These are phyloP conservation scores for Lepidocolaptes lacrymiger DNA, from an alignment of 2,797 vertebrate genomes.

Conservation along the genomic window DNA sequence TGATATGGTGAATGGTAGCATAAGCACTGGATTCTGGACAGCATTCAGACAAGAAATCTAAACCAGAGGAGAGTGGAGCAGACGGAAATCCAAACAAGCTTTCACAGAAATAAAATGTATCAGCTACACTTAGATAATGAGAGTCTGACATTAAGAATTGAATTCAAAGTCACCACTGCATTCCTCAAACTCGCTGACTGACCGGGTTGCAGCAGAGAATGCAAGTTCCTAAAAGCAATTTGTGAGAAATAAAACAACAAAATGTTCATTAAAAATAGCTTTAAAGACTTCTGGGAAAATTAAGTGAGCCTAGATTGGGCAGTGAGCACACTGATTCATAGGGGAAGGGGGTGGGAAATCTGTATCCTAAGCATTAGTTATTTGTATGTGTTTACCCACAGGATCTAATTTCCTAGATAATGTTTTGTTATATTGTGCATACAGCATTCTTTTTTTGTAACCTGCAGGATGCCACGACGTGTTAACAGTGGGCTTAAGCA, in stretches of 20 bases:
- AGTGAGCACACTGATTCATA: background rate
- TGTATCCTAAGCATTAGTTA: background rate
- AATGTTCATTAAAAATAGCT: background rate
- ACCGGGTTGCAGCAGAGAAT: background rate
- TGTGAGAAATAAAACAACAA: background rate
- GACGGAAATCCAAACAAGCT: constrained; percentile 52
- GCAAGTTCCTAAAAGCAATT: background rate
- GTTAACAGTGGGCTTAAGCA: background rate
- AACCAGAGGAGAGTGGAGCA: constrained; percentile 37
- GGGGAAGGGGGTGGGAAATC: background rate
- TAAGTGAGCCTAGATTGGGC: background rate
- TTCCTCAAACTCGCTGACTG: constrained; percentile 1
- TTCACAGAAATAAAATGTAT: constrained; percentile 45
- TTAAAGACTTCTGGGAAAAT: background rate
- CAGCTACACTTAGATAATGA: constrained; percentile 19
- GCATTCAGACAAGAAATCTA: constrained; percentile 49
- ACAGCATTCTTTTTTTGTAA: background rate
- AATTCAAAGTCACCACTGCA: background rate
- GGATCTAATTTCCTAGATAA: background rate
- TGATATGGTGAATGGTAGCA: constrained; percentile 51
- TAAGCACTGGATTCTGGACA: constrained; percentile 53
- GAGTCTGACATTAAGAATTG: constrained; percentile 21
- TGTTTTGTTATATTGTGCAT: background rate
- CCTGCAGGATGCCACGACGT: background rate
- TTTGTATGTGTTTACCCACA: background rate